These are phyloP conservation scores for Lepus oiostolus DNA, from an alignment of 2,797 vertebrate species.

Conservation along the genomic window DNA sequence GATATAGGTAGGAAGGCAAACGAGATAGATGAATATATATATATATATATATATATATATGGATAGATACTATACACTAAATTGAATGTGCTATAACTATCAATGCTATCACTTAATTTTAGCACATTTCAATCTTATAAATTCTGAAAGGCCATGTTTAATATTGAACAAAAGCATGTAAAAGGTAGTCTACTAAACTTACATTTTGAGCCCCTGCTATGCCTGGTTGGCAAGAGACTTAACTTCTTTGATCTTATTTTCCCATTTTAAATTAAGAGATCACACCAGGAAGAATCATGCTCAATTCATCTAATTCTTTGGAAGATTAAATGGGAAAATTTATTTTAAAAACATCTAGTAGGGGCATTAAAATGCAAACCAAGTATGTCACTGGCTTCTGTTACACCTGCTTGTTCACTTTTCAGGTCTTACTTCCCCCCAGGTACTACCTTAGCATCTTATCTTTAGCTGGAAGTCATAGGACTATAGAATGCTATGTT, in stretches of 20 bases:
- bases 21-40: neutral
- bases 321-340: neutral
- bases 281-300: neutral
- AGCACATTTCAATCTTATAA: neutral
- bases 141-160: constrained; percentile 5
- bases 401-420: neutral
- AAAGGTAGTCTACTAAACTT: constrained; percentile 11
- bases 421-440: rapidly evolving
- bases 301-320: neutral
- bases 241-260: neutral
- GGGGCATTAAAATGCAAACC: neutral
- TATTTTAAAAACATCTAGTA: neutral
- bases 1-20: neutral
- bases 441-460: neutral
- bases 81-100: neutral
- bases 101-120: neutral
- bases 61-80: neutral
- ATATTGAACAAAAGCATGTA: neutral
- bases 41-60: no score
- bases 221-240: neutral
- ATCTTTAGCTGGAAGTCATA: rapidly evolving
- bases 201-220: neutral
- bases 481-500: neutral
- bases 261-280: neutral
- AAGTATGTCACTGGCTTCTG: neutral